phyloP scores from a whole-genome alignment of 2,888 invertebrate genomes.

The Polymixis lichenea region DNA sequence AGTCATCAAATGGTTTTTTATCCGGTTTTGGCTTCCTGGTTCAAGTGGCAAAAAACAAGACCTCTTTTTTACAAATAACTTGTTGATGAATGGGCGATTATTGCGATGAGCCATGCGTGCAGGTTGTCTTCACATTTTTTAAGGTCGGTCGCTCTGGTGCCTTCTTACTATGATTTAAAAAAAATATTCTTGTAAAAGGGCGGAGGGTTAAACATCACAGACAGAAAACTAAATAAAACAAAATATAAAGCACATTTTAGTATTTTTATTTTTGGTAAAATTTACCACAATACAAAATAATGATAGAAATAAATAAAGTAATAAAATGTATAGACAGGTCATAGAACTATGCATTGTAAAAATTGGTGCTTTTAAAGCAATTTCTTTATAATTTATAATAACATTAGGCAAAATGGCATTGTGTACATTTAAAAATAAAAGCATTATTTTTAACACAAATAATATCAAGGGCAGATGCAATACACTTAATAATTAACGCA shows the following conservation, averaged over 20 bases:
- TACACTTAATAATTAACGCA: slow-evolving; percentile 82
- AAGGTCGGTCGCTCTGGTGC: background rate
- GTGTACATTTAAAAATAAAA: slow-evolving; percentile 90
- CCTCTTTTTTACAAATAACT: background rate
- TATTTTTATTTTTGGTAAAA: slow-evolving; percentile 91
- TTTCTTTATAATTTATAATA: slow-evolving; percentile 90
- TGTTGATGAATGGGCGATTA: slow-evolving; percentile 4
- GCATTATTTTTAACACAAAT: slow-evolving; percentile 89
- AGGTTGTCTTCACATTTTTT: background rate
- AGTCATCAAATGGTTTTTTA: slow-evolving; percentile 18
- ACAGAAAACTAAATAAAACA: slow-evolving; percentile 77
- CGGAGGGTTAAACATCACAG: slow-evolving; percentile 11
- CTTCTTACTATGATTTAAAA: background rate
- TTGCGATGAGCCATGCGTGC: background rate
- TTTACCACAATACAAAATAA: slow-evolving; percentile 91
- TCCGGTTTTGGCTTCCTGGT: slow-evolving; percentile 24
- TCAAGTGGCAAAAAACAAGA: slow-evolving; percentile 26
- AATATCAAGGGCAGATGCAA: slow-evolving; percentile 89
- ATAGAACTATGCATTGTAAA: slow-evolving; percentile 90
- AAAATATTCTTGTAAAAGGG: background rate
- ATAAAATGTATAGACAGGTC: slow-evolving; percentile 90
- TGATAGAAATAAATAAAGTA: slow-evolving; percentile 90
- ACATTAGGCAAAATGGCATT: slow-evolving; percentile 91
- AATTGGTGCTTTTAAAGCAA: slow-evolving; percentile 91
- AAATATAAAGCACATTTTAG: slow-evolving; percentile 89